These are phyloP conservation scores for Discoglossus pictus DNA, from an alignment of 2,797 vertebrate species.

Conservation along the genomic window DNA sequence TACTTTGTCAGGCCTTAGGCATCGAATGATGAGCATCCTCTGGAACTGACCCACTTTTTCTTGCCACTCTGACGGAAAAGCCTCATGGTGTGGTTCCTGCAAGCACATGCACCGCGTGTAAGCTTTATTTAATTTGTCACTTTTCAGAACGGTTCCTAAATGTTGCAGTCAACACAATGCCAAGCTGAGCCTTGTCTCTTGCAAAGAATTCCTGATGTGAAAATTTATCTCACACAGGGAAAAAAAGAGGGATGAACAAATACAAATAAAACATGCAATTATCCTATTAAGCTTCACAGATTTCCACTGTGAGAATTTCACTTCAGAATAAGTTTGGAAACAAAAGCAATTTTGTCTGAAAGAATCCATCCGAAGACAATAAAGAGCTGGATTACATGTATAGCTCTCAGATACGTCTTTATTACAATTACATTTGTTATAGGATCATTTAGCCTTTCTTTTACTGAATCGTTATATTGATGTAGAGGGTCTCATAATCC, in stretches of 20 bases:
- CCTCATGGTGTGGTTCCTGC: conserved; percentile 75
- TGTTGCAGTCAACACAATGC: neutral
- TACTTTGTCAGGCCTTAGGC: conserved; percentile 85
- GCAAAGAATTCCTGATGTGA: neutral
- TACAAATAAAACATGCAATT: neutral
- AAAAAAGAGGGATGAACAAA: neutral
- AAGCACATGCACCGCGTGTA: conserved; percentile 41
- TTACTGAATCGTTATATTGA: no score
- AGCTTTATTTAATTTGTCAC: conserved; percentile 30
- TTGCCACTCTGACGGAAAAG: conserved; percentile 78
- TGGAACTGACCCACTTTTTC: conserved; percentile 75
- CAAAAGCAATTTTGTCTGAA: neutral
- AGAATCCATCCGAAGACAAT: neutral
- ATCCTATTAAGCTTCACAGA: neutral
- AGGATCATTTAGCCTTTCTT: no score
- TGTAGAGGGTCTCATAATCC: no score
- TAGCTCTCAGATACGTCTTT: conserved; percentile 1
- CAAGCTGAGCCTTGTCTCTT: neutral
- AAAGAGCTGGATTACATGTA: conserved; percentile 15
- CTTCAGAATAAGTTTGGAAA: neutral
- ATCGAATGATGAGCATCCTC: conserved; percentile 83
- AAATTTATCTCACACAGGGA: conserved; percentile 11
- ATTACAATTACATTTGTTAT: conserved; percentile 17
- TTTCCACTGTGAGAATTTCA: neutral
- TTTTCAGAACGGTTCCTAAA: conserved; percentile 16